These are phyloP conservation scores for Campylomormyrus tamandua DNA, from an alignment of 2,113 vertebrate species.

Conservation along the genomic window DNA sequence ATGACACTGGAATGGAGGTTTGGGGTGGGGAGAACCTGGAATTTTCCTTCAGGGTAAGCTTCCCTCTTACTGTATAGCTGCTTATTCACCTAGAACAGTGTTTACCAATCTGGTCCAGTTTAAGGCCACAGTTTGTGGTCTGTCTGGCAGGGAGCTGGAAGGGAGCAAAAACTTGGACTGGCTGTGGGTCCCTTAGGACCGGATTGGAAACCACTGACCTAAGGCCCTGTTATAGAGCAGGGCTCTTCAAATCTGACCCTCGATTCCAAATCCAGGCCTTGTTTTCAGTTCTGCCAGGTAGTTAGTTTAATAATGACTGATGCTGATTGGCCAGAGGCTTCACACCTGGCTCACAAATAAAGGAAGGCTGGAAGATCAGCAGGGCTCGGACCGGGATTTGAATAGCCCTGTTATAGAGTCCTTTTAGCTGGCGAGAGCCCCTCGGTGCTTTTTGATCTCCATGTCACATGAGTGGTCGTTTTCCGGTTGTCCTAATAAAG, in stretches of 20 bases:
- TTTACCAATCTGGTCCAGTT: background rate
- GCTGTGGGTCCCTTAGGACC: background rate
- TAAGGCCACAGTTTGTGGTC: background rate
- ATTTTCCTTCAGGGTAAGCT: slow-evolving; percentile 90
- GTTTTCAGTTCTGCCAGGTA: background rate
- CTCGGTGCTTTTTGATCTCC: background rate
- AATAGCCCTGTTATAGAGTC: background rate
- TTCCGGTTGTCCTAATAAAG: background rate
- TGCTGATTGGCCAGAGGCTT: background rate
- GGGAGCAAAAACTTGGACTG: background rate
- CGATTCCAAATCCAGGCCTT: background rate
- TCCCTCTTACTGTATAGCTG: background rate
- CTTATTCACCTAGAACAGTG: background rate
- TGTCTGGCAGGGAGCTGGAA: background rate
- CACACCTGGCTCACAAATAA: no score
- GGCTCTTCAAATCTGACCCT: background rate
- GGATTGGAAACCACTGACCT: background rate
- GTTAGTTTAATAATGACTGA: background rate
- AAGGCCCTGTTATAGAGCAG: background rate
- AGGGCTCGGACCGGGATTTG: background rate
- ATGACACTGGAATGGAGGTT: slow-evolving; percentile 98
- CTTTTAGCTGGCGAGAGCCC: background rate
- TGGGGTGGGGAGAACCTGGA: slow-evolving; percentile 99
- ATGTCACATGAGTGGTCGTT: background rate
- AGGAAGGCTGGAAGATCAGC: background rate